Evolutionary conservation across 2,113 vertebrate species (phyloP).

Genomic region (Ochotona curzoniae): DNA sequence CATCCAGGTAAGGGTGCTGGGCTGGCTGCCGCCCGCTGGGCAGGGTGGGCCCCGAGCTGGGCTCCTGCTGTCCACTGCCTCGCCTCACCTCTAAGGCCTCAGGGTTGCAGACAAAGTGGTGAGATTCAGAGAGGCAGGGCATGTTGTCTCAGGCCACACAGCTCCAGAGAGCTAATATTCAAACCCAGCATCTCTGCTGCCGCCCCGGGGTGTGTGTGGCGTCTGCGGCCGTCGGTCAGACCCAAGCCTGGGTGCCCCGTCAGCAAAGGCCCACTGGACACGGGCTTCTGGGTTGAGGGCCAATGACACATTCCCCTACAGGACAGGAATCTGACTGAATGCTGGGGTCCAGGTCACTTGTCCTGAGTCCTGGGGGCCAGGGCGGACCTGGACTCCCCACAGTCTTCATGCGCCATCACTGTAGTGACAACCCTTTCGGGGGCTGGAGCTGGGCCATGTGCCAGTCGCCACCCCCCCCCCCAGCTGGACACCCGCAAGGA

Average conservation of each 20-base stretch:
- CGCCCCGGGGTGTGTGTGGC: neutral
- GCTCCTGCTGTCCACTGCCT: neutral
- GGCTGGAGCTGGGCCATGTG: neutral
- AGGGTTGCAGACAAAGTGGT: fast-evolving
- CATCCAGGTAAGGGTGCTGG: conserved; percentile 91
- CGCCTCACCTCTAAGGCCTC: too few relatives aligned
- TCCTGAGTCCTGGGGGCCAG: neutral
- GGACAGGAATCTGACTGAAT: neutral
- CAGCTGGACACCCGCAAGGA: fast-evolving
- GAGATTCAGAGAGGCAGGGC: neutral
- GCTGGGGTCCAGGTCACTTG: neutral
- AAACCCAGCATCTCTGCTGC: neutral
- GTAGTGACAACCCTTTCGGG: neutral
- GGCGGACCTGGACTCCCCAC: neutral
- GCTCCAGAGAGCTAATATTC: neutral
- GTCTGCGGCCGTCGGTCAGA: too few relatives aligned
- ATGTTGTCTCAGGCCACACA: neutral
- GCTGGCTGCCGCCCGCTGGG: fast-evolving
- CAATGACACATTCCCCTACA: too few relatives aligned
- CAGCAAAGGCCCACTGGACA: too few relatives aligned
- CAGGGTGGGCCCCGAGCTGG: too few relatives aligned
- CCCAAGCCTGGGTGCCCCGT: too few relatives aligned
- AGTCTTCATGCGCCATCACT: fast-evolving
- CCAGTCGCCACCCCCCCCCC: neutral
- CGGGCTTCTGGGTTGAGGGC: too few relatives aligned